These are phyloP conservation scores for Ennomos quercinarius DNA, from an alignment of 2,888 invertebrate genomes.

Conservation along the genomic window DNA sequence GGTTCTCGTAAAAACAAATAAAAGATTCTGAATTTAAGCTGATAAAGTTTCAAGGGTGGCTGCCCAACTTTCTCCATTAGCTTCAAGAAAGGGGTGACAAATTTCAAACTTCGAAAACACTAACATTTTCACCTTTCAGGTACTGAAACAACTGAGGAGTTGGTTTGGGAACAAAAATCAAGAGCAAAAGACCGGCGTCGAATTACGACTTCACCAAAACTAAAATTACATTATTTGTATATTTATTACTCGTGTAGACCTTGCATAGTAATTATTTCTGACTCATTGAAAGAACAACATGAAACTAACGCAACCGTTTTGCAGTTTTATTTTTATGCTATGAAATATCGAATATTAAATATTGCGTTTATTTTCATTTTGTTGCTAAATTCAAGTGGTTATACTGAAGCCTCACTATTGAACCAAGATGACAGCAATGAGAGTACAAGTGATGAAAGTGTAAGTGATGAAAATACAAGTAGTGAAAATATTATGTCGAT, in stretches of 20 bases:
- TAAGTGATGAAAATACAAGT: neutral
- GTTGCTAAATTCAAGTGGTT: neutral
- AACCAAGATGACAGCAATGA: neutral
- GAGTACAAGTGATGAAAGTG: neutral
- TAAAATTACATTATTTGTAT: neutral
- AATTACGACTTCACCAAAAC: slow-evolving; percentile 19
- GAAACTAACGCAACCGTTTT: neutral
- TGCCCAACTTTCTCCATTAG: slow-evolving; percentile 8
- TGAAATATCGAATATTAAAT: slow-evolving; percentile 7
- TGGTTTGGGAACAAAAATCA: slow-evolving; percentile 56
- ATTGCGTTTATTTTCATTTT: slow-evolving; percentile 3
- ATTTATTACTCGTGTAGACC: too few species aligned
- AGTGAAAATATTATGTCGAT: neutral
- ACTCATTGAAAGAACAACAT: slow-evolving; percentile 1
- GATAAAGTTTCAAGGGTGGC: neutral
- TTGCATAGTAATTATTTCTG: neutral
- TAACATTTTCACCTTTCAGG: slow-evolving; percentile 51
- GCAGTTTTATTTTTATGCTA: slow-evolving; percentile 3
- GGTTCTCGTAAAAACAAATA: slow-evolving; percentile 1
- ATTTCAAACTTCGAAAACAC: neutral
- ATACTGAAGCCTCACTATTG: neutral
- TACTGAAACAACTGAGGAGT: slow-evolving; percentile 51
- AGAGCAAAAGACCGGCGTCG: slow-evolving; percentile 30
- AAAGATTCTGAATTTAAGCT: neutral
- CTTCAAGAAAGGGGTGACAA: neutral